Conservation (phyloP, 2,888 invertebrate genomes). For the Malthinus flaveolus region DNA sequence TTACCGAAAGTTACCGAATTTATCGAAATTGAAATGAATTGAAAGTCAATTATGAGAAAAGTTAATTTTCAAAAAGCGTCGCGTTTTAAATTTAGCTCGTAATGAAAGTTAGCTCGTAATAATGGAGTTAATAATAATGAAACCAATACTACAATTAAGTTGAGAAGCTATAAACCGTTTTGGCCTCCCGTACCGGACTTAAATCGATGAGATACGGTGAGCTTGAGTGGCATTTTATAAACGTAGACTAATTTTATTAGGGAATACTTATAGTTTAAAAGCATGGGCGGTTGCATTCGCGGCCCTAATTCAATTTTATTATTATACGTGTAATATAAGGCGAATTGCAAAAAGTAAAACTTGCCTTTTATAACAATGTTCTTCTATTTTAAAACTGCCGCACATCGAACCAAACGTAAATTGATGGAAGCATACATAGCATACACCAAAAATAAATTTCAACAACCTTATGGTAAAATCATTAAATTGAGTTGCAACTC, state of each 20-base stretch:
- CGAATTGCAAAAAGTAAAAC: slow-evolving; percentile 14
- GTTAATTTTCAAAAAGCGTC: too few species aligned
- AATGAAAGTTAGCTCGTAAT: not conserved
- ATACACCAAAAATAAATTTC: slow-evolving; percentile 2
- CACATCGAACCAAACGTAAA: not conserved
- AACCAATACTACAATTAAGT: slow-evolving; percentile 11
- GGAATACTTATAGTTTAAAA: slow-evolving; percentile 33
- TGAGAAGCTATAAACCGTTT: slow-evolving; percentile 13
- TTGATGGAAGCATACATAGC: not conserved
- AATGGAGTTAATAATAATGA: not conserved
- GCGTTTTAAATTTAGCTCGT: not conserved
- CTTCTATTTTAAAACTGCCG: slow-evolving; percentile 17
- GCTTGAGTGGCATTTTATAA: slow-evolving; percentile 29
- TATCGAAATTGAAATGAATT: too few species aligned
- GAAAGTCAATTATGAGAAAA: too few species aligned
- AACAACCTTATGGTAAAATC: not conserved
- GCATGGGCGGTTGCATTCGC: slow-evolving; percentile 26
- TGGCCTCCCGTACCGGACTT: slow-evolving; percentile 24
- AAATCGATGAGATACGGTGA: slow-evolving; percentile 21
- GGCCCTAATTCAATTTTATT: slow-evolving; percentile 27
- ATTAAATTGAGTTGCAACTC: slow-evolving; percentile 18
- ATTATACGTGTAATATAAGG: slow-evolving; percentile 7
- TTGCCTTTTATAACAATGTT: not conserved
- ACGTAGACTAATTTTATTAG: slow-evolving; percentile 33
- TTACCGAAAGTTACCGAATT: too few species aligned